Evolutionary conservation across 2,113 vertebrate species (phyloP).

Genomic region (Bujurquina vittata): DNA sequence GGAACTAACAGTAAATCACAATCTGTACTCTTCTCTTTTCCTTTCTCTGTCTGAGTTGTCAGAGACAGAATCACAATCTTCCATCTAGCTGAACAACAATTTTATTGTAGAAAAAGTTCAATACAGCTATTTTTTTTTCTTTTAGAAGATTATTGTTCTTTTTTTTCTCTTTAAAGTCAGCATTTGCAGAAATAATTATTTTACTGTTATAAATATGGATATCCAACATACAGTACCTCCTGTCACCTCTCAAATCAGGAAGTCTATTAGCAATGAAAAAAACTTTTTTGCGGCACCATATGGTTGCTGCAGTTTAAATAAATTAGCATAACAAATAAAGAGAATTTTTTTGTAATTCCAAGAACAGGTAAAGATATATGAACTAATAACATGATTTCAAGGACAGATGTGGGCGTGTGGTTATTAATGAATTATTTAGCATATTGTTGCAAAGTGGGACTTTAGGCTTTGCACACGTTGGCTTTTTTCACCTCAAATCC

Average conservation of each 20-base stretch:
- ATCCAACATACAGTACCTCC: background rate
- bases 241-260: background rate
- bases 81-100: background rate
- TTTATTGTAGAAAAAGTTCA: background rate
- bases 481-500: background rate
- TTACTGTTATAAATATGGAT: background rate
- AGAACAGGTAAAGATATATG: background rate
- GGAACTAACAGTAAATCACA: background rate
- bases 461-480: background rate
- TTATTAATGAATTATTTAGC: background rate
- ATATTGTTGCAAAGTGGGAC: background rate
- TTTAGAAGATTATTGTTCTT: background rate
- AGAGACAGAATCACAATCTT: slow-evolving; percentile 3
- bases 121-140: background rate
- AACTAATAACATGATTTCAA: background rate
- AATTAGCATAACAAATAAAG: background rate
- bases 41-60: background rate
- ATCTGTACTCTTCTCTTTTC: background rate
- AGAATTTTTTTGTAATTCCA: background rate
- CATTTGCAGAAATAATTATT: background rate
- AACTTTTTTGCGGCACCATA: background rate
- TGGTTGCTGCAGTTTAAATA: background rate
- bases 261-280: background rate
- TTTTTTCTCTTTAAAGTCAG: background rate
- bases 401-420: background rate